Conservation (phyloP, 2,888 invertebrate genomes). For the Pheosia tremula region DNA sequence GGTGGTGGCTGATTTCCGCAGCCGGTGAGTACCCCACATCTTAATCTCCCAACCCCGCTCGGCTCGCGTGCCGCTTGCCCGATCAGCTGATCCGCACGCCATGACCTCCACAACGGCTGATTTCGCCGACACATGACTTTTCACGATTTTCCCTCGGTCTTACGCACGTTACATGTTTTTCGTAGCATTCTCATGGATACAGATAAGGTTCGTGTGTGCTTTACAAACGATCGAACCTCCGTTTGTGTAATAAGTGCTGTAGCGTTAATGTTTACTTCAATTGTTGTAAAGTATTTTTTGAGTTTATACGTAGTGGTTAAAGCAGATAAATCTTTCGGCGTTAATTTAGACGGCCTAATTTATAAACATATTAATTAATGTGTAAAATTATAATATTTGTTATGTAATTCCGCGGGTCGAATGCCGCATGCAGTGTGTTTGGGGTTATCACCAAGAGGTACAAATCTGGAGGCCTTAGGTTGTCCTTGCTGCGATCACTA, state of each 20-base stretch:
- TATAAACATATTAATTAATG: background rate
- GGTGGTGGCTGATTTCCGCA: constrained; percentile 82
- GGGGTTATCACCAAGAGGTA: constrained; percentile 51
- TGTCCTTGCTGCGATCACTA: constrained; percentile 57
- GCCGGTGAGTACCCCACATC: constrained; percentile 74
- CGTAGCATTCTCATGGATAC: constrained; percentile 51
- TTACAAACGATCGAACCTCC: constrained; percentile 6
- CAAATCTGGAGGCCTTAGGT: constrained; percentile 38
- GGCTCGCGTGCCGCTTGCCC: constrained; percentile 12
- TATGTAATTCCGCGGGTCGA: constrained; percentile 29
- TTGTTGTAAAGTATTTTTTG: background rate
- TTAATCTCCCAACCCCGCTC: constrained; percentile 14
- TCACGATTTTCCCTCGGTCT: constrained; percentile 51
- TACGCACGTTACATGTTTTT: constrained; percentile 48
- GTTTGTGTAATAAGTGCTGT: constrained; percentile 1
- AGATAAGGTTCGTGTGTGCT: constrained; percentile 48
- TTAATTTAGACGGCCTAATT: background rate
- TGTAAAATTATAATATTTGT: constrained; percentile 32
- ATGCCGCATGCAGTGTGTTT: constrained; percentile 32
- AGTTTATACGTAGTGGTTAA: background rate
- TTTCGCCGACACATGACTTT: constrained; percentile 51
- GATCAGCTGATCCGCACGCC: constrained; percentile 66
- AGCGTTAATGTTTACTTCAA: constrained; percentile 47
- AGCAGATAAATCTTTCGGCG: background rate
- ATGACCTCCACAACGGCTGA: constrained; percentile 43